Conservation (phyloP, 1,140 invertebrate species). For the Solenopsis invicta region DNA sequence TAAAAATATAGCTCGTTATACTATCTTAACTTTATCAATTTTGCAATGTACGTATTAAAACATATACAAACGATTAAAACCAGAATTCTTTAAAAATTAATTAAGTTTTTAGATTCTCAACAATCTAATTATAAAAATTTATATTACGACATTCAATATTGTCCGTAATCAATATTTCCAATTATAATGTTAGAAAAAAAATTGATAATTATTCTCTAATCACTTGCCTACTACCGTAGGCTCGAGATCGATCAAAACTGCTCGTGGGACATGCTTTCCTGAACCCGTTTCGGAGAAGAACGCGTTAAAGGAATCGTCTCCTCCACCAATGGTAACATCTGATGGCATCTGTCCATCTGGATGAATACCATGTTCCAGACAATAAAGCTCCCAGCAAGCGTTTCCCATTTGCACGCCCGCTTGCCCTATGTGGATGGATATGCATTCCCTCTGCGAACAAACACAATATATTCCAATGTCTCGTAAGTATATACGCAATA, state of each 20-base stretch:
- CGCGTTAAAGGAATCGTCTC: constrained; percentile 89
- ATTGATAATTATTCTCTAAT: neutral
- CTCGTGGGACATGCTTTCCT: constrained; percentile 89
- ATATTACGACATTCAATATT: neutral
- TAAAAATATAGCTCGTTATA: neutral
- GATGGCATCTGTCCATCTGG: constrained; percentile 88
- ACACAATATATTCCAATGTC: constrained; percentile 3
- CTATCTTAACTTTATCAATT: neutral
- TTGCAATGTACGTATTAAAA: neutral
- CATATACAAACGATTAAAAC: neutral
- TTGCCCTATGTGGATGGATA: constrained; percentile 90
- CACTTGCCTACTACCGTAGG: constrained; percentile 88
- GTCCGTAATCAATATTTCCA: neutral
- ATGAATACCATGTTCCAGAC: constrained; percentile 91
- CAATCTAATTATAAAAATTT: neutral
- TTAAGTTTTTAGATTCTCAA: neutral
- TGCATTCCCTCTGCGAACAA: constrained; percentile 87
- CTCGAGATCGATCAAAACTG: constrained; percentile 90
- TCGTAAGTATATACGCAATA: neutral
- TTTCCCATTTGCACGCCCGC: constrained; percentile 92
- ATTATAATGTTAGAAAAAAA: neutral
- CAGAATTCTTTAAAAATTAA: neutral
- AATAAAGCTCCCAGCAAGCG: constrained; percentile 90
- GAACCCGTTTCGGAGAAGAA: constrained; percentile 89
- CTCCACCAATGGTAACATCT: constrained; percentile 81